Percentiles rank a stretch among this genome's conserved stretches.
Conservation (phyloP, 2,888 invertebrate genomes). For the Podabrus alpinus region DNA sequence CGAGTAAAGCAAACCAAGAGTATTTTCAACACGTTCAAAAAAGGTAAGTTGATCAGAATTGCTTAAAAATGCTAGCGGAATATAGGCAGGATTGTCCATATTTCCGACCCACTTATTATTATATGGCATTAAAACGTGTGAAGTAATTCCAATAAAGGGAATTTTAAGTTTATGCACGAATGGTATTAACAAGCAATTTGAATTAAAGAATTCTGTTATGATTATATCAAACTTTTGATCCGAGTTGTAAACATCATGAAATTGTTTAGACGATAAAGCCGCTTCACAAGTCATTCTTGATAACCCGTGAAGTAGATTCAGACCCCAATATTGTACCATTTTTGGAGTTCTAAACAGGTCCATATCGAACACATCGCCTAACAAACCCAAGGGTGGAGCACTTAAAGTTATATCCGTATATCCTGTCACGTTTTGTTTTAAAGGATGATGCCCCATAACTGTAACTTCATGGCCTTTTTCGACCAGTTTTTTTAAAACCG, state of each 20-base stretch:
- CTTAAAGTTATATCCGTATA: conserved; percentile 65
- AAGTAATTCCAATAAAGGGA: conserved; percentile 59
- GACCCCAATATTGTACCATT: not conserved
- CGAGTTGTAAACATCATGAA: conserved; percentile 8
- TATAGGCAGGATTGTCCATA: conserved; percentile 55
- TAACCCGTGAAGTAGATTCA: conserved; percentile 5
- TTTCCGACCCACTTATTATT: conserved; percentile 55
- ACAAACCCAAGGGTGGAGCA: not conserved
- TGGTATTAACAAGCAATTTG: conserved; percentile 67
- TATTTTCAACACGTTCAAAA: conserved; percentile 39
- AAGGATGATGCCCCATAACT: conserved; percentile 68
- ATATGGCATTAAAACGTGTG: conserved; percentile 57
- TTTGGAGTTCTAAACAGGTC: not conserved
- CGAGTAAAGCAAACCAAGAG: conserved; percentile 20
- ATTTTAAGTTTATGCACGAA: conserved; percentile 65
- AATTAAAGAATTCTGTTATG: conserved; percentile 72
- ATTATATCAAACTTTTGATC: conserved; percentile 66
- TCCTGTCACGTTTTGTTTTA: conserved; percentile 56
- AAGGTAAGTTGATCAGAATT: conserved; percentile 38
- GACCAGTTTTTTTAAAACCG: conserved; percentile 64
- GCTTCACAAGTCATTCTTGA: conserved; percentile 18
- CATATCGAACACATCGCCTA: not conserved
- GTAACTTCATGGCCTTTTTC: conserved; percentile 69
- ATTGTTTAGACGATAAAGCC: conserved; percentile 38
- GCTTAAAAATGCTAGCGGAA: conserved; percentile 54